These are phyloP conservation scores for Butorides virescens DNA, from an alignment of 2,113 vertebrate genomes.

Conservation along the genomic window DNA sequence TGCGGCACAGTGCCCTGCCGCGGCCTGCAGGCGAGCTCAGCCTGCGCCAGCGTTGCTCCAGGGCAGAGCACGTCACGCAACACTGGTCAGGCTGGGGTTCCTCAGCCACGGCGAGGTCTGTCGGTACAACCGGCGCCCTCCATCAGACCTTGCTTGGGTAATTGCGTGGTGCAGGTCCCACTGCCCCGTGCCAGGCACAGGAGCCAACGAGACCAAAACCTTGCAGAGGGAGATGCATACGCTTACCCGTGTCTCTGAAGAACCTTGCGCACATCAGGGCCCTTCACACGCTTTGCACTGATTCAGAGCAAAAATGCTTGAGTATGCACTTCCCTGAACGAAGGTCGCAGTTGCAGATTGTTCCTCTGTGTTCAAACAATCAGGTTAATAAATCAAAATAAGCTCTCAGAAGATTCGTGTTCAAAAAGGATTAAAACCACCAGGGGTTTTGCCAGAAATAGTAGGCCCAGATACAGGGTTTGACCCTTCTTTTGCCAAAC, in stretches of 20 bases:
- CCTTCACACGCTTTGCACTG: background rate
- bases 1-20: accelerated
- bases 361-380: background rate
- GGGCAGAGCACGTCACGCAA: accelerated
- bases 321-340: background rate
- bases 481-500: constrained; percentile 13
- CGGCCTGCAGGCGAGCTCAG: background rate
- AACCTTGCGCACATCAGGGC: background rate
- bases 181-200: background rate
- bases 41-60: accelerated
- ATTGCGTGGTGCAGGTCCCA: background rate
- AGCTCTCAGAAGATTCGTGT: background rate
- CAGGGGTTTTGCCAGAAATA: background rate
- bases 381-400: constrained; percentile 26
- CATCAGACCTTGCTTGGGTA: background rate
- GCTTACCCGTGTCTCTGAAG: background rate
- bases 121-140: background rate
- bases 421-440: background rate
- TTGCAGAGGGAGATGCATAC: background rate
- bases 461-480: background rate
- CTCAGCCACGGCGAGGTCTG: background rate
- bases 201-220: background rate
- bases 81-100: accelerated
- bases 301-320: background rate
- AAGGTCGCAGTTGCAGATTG: background rate